These are phyloP conservation scores for Chrysomela aeneicollis DNA, from an alignment of 2,888 invertebrate genomes.

Conservation along the genomic window DNA sequence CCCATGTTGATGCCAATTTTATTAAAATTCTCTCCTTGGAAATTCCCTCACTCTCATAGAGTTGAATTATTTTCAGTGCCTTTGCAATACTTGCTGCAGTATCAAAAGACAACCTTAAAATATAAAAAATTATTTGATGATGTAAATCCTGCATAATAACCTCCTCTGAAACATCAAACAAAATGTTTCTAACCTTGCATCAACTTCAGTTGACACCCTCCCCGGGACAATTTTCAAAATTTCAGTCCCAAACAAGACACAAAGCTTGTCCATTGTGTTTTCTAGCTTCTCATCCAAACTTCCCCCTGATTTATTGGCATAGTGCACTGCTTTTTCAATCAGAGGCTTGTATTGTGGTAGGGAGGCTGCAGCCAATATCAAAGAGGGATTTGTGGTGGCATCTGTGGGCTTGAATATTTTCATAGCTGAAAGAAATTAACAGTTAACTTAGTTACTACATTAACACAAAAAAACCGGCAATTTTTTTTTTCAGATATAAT, in stretches of 20 bases:
- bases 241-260: constrained; percentile 95
- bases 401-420: constrained; percentile 97
- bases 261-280: constrained; percentile 91
- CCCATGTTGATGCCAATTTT: constrained; percentile 99
- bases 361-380: constrained; percentile 92
- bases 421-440: constrained; percentile 72
- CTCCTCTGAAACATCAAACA: not conserved
- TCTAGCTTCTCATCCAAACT: constrained; percentile 77
- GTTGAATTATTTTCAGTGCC: constrained; percentile 84
- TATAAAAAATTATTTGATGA: not conserved
- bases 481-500: too few species aligned
- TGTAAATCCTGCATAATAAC: not conserved
- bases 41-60: constrained; percentile 91
- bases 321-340: constrained; percentile 88
- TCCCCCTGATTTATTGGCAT: constrained; percentile 78
- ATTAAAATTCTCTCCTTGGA: constrained; percentile 93
- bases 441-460: too few species aligned
- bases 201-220: constrained; percentile 95
- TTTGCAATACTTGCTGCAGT: constrained; percentile 90
- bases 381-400: constrained; percentile 98
- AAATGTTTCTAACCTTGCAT: constrained; percentile 75
- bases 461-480: too few species aligned
- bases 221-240: constrained; percentile 98
- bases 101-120: constrained; percentile 87
- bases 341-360: constrained; percentile 93